phyloP scores from a whole-genome alignment of 2,888 invertebrate genomes.

The Phyto melanocephala region DNA sequence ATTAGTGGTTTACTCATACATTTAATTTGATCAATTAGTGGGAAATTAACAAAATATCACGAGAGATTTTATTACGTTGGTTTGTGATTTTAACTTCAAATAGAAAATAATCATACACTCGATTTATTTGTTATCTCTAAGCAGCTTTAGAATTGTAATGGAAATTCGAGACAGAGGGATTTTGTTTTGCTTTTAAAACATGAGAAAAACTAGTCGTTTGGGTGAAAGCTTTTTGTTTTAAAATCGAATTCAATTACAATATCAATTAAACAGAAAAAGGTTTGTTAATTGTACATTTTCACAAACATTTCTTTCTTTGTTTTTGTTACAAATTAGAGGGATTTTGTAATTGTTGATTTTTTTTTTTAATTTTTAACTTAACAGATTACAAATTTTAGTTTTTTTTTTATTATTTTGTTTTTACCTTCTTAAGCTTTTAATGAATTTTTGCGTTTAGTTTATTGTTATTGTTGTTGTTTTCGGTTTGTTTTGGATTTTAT shows the following conservation, averaged over 20 bases:
- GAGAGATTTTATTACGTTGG: conserved; percentile 9
- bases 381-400: background rate
- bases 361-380: background rate
- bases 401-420: background rate
- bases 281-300: background rate
- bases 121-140: background rate
- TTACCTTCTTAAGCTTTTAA: background rate
- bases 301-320: background rate
- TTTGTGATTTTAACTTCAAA: background rate
- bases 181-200: background rate
- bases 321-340: background rate
- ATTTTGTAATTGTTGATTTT: background rate
- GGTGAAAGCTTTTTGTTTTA: conserved; percentile 22
- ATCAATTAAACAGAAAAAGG: background rate
- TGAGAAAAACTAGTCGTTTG: background rate
- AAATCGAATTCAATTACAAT: background rate
- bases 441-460: background rate
- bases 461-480: background rate
- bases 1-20: conserved; percentile 50
- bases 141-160: background rate
- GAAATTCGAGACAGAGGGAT: background rate
- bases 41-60: conserved; percentile 11
- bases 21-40: conserved; percentile 55
- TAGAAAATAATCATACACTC: background rate
- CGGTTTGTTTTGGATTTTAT: background rate